Evolutionary conservation across 2,113 vertebrate species (phyloP).

Genomic region (Vulpes lagopus): DNA sequence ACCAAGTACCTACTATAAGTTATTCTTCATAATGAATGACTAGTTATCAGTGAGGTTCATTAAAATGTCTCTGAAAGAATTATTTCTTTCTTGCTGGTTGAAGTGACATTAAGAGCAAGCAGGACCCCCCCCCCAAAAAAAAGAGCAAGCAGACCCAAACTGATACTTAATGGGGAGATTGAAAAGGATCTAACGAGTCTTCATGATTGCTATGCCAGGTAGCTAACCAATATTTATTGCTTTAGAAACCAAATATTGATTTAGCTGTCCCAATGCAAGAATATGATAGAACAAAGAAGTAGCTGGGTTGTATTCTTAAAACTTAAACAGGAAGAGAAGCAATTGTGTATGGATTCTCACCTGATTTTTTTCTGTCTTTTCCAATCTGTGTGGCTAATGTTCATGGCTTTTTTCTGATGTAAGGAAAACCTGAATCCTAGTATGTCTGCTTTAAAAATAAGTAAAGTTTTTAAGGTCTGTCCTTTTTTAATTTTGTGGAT

Average conservation of each 20-base stretch:
- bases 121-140: too few relatives aligned
- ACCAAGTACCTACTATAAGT: background rate
- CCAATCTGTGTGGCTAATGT: background rate
- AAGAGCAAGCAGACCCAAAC: background rate
- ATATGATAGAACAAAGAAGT: background rate
- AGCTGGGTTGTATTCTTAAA: background rate
- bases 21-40: background rate
- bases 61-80: background rate
- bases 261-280: background rate
- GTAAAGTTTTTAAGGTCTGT: background rate
- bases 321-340: background rate
- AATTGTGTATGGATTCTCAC: background rate
- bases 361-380: background rate
- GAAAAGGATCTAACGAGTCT: background rate
- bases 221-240: background rate
- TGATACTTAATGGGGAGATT: background rate
- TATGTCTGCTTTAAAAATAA: background rate
- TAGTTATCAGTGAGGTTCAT: background rate
- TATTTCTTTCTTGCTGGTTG: background rate
- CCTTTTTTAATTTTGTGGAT: background rate
- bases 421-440: background rate
- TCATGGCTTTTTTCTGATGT: background rate
- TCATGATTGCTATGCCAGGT: background rate
- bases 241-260: constrained; percentile 4
- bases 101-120: background rate